A percentile compares a stretch with the other conserved stretches of the same genome.
Evolutionary conservation across 2,888 invertebrate genomes (phyloP).

Genomic region (Papilio protenor): DNA sequence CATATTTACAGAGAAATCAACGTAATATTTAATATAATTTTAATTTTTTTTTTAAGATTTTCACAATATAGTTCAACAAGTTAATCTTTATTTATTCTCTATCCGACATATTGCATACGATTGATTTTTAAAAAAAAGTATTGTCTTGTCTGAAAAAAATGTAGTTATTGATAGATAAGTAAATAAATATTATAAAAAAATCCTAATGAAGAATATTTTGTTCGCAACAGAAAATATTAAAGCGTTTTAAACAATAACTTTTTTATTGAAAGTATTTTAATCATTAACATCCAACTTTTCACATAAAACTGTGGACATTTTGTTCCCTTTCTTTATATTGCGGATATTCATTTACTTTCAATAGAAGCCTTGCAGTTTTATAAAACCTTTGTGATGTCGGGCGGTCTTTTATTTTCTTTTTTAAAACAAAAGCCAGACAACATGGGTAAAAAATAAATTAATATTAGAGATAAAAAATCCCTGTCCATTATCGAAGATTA

Average conservation of each 20-base stretch:
- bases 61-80: no score
- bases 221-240: neutral
- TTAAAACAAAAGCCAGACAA: neutral
- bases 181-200: no score
- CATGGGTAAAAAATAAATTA: neutral
- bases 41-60: no score
- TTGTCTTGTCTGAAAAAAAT: no score
- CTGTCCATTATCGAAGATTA: neutral
- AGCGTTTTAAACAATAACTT: neutral
- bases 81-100: no score
- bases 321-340: slow-evolving; percentile 22
- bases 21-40: no score
- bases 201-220: neutral
- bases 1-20: neutral
- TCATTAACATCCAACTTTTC: slow-evolving; percentile 20
- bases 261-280: slow-evolving; percentile 10
- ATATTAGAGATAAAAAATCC: neutral
- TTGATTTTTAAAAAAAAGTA: no score
- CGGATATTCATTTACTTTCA: slow-evolving; percentile 27
- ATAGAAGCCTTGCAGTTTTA: slow-evolving; percentile 11
- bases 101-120: no score
- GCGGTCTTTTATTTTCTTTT: neutral
- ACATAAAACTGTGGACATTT: slow-evolving; percentile 24
- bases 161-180: no score
- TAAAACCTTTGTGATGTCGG: slow-evolving; percentile 24